A percentile compares a stretch with the other conserved stretches of the same genome.
Conservation (phyloP, 2,888 invertebrate species). For the Brenthis daphne region DNA sequence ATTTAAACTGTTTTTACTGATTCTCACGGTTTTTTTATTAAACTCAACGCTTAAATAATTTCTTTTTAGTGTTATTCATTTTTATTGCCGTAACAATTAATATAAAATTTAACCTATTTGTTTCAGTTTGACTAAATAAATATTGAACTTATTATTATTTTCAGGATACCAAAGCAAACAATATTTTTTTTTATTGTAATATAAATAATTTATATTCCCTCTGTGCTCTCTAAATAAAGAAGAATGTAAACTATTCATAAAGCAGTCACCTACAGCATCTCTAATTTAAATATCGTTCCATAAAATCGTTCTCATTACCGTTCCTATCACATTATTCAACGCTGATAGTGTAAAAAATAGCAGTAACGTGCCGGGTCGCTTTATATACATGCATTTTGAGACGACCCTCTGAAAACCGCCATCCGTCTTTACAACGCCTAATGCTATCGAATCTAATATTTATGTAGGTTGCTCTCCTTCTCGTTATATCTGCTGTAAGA, state of each 20-base stretch:
- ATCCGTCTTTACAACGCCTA: slow-evolving; percentile 45
- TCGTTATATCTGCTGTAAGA: slow-evolving; percentile 31
- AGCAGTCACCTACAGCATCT: background rate
- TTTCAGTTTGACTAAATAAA: no score
- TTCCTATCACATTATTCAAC: slow-evolving; percentile 22
- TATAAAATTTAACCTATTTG: no score
- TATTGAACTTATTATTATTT: no score
- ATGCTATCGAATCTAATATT: slow-evolving; percentile 62
- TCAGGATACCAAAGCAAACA: no score
- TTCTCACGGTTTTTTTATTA: no score
- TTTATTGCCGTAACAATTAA: no score
- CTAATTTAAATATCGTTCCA: slow-evolving; percentile 27
- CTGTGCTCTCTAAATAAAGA: background rate
- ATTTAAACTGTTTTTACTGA: no score
- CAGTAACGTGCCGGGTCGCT: slow-evolving; percentile 7
- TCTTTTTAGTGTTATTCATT: no score
- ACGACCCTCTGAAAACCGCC: slow-evolving; percentile 35
- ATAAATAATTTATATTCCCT: no score
- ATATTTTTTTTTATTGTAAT: no score
- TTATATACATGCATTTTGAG: slow-evolving; percentile 5
- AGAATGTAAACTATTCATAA: background rate
- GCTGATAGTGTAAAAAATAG: slow-evolving; percentile 24
- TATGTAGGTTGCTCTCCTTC: slow-evolving; percentile 53
- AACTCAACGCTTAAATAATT: no score
- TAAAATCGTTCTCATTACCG: slow-evolving; percentile 24